Percentiles rank a stretch among this genome's conserved stretches.
Conservation (phyloP, 1,140 invertebrate species). For the Anthonomus grandis region DNA sequence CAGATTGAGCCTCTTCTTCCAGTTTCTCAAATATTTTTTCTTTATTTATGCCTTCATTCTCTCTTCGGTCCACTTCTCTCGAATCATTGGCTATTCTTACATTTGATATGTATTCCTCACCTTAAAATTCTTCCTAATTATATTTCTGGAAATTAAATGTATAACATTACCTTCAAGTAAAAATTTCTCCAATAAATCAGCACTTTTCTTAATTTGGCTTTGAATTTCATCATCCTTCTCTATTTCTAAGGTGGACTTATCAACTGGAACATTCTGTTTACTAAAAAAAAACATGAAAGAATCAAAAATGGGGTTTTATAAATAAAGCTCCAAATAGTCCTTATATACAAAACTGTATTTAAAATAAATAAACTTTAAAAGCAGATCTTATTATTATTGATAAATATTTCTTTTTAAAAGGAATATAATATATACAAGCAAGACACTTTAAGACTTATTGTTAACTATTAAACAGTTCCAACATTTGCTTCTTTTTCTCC, state of each 20-base stretch:
- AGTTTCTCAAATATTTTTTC: conserved; percentile 57
- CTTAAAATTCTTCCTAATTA: conserved; percentile 6
- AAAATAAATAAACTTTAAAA: too few species aligned
- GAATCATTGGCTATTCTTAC: conserved; percentile 70
- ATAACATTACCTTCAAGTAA: conserved; percentile 53
- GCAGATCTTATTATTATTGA: too few species aligned
- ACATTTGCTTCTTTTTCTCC: conserved; percentile 35
- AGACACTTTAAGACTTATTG: too few species aligned
- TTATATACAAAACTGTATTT: too few species aligned
- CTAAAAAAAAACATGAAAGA: conserved; percentile 9
- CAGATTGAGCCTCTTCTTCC: conserved; percentile 63
- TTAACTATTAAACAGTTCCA: conserved; percentile 21
- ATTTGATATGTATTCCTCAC: conserved; percentile 68
- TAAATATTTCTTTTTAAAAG: too few species aligned
- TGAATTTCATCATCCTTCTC: conserved; percentile 51
- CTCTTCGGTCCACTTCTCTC: conserved; percentile 60
- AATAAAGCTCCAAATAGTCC: neutral
- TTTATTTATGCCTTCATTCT: conserved; percentile 50
- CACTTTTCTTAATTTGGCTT: conserved; percentile 57
- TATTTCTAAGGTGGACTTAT: conserved; percentile 36
- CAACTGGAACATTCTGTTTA: conserved; percentile 21
- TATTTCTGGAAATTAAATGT: neutral
- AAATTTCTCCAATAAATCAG: conserved; percentile 58
- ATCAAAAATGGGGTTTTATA: neutral
- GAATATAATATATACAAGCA: too few species aligned